Evolutionary conservation across 2,888 invertebrate genomes (phyloP), one percentile per base, ranked within the genome.

Genomic region (Hecatera dysodea): DNA sequence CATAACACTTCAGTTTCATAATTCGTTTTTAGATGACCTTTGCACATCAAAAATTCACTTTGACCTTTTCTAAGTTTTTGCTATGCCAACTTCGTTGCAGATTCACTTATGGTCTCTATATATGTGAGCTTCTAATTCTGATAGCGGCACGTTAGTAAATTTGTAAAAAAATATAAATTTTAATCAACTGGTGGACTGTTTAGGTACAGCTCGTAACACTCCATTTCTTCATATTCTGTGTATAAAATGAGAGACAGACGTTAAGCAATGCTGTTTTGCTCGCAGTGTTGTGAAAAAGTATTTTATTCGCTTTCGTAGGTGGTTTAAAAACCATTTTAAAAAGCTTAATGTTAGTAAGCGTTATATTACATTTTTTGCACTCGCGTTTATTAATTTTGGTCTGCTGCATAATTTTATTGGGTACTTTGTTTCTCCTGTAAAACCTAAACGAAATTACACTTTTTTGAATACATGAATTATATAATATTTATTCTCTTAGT

Each of bases 331-430:
- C 44, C 46, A 19, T 62, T 72, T 63, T 67, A 50, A 60, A 70
- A 53, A 24, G 44, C 42, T 56, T 62, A 42, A 53, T 48, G 29
- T 44, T 42, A 15, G 46, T 29, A 19, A 78, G 42, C 42, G 57
- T 72, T 44, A 62, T 66, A 78, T 78, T 39, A 72, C 62, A 73
- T 42, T 78, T 60, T 62, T 73, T 56, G 42, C 62, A 24, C 46
- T 19, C n/a, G 19, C 64, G 29, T 39, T 56, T 72, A 78, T 76
- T 76, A 76, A 56, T 78, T 78, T 78, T 44, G 17, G 56, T 65
- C 56, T 68, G 67, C 50, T 75, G 68, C 55, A 78, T 63, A 75
- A 52, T 62, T 65, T 68, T 42, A 61, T 62, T 55, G 42, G 42
- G 68, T 27, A 68, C 75, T 73, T 76, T 69, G 53, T 60, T 69